Evolutionary conservation across 2,113 vertebrate species (phyloP), one percentile per base, ranked within the genome.

Genomic region (Daubentonia madagascariensis): DNA sequence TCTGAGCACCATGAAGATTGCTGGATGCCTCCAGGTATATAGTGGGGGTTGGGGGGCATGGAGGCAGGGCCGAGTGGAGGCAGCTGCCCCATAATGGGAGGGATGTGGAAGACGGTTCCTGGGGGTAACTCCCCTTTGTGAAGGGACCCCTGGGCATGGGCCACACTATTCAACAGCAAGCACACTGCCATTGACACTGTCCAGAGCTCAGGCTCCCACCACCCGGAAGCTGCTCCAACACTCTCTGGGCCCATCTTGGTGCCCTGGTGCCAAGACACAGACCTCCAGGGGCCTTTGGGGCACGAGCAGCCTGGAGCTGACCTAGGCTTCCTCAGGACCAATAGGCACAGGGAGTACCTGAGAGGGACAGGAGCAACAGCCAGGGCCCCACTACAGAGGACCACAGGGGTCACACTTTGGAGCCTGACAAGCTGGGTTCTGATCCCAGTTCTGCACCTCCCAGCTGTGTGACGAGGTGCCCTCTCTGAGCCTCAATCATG

Each of bases 61-160:
- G 57, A 8, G 23, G 50, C 28, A 30, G 72, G 22, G 37, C 17
- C 88, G 11, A 1, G 37, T 13, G 10, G 17, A 92, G 50, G 32
- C 35, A 25, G 12, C 2, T 3, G 30, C 70, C 28, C 18, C 45
- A 28, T 61, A 48, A 32, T 37, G 13, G 48, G 12, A 68, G 50
- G 7, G 9, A 6, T 0, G 2, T 0, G 30, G n/a, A 30, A 48
- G 11, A 8, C 28, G 35, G 52, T 30, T 67, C 43, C 63, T 20
- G 8, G 17, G 28, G 7, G 25, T n/a, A 54, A 61, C 28, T 68
- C 20, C 54, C 12, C 25, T 85, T 48, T 13, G 43, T 2, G 76
- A 76, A 52, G 40, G 40, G 63, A 37, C 4, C 3, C 43, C 59
- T 59, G 22, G 20, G 48, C 2, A 18, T 32, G 14, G 4, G 14